phyloP scores from a whole-genome alignment of 1,140 invertebrate species.

The Plectrocnemia conspersa region DNA sequence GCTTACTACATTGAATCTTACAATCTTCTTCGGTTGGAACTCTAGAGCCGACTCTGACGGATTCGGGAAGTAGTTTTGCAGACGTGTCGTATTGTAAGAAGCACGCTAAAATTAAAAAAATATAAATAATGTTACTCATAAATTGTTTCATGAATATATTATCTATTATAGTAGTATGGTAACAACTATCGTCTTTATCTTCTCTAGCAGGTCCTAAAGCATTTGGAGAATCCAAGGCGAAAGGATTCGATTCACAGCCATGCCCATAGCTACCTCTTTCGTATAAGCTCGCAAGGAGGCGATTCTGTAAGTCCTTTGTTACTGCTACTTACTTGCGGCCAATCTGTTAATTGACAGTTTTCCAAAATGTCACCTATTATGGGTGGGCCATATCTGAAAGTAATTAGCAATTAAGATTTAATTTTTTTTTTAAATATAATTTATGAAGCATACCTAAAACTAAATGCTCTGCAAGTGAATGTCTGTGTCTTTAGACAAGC shows the following conservation, averaged over 20 bases:
- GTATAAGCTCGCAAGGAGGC: slow-evolving; percentile 65
- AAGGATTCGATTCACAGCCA: slow-evolving; percentile 61
- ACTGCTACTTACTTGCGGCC: slow-evolving; percentile 61
- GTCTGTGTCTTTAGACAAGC: slow-evolving; percentile 62
- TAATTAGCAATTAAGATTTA: background rate
- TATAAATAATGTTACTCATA: background rate
- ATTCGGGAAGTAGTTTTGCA: slow-evolving; percentile 60
- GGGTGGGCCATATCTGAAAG: slow-evolving; percentile 58
- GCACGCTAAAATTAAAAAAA: slow-evolving; percentile 54
- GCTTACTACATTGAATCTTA: slow-evolving; percentile 56
- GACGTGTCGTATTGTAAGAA: slow-evolving; percentile 68
- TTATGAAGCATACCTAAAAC: slow-evolving; percentile 60
- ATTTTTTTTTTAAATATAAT: background rate
- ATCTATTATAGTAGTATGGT: background rate
- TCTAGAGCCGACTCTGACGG: slow-evolving; percentile 57
- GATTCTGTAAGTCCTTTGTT: slow-evolving; percentile 56
- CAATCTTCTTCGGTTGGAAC: slow-evolving; percentile 63
- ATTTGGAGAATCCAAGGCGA: slow-evolving; percentile 23
- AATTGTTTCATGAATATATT: background rate
- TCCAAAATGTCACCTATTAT: slow-evolving; percentile 57
- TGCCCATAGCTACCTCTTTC: slow-evolving; percentile 72
- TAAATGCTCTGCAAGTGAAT: slow-evolving; percentile 73
- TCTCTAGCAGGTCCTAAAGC: slow-evolving; percentile 12
- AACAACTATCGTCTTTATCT: slow-evolving; percentile 12
- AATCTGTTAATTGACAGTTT: slow-evolving; percentile 70